Evolutionary conservation across 2,888 invertebrate species (phyloP).

Genomic region (Cistogaster globosa): DNA sequence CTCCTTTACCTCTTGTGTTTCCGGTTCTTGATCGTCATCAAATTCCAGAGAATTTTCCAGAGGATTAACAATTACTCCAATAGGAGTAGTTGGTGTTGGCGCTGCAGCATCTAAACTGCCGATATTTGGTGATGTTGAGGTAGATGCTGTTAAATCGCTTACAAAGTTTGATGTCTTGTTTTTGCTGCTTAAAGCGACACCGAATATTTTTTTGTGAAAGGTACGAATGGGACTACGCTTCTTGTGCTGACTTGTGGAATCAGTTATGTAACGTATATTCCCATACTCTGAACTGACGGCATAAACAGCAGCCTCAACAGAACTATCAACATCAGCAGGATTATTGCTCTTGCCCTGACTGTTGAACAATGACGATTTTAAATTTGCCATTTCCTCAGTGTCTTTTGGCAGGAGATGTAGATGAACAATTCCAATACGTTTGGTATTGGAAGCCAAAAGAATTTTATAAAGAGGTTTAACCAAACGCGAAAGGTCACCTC

Average conservation of each 20-base stretch:
- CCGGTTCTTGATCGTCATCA: constrained; percentile 78
- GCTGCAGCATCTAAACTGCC: constrained; percentile 72
- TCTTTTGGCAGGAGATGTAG: constrained; percentile 85
- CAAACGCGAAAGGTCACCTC: constrained; percentile 90
- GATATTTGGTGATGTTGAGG: constrained; percentile 61
- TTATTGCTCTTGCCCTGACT: constrained; percentile 50
- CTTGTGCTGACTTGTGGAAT: constrained; percentile 77
- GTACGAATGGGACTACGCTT: constrained; percentile 82
- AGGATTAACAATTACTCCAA: constrained; percentile 88
- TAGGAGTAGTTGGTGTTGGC: constrained; percentile 79
- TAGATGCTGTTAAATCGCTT: constrained; percentile 78
- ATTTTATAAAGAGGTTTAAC: constrained; percentile 90
- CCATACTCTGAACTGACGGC: constrained; percentile 93
- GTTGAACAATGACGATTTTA: constrained; percentile 75
- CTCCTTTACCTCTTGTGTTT: constrained; percentile 58
- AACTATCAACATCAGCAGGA: constrained; percentile 77
- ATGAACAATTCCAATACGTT: constrained; percentile 91
- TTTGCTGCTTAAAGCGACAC: constrained; percentile 82
- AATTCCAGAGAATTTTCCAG: constrained; percentile 83
- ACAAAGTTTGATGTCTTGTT: constrained; percentile 83
- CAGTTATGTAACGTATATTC: constrained; percentile 85
- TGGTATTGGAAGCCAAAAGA: constrained; percentile 90
- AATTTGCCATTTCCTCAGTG: constrained; percentile 77
- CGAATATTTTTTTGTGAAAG: constrained; percentile 82
- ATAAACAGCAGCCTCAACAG: constrained; percentile 86